Conservation (phyloP, 2,888 invertebrate species). For the Drosophila colorata region DNA sequence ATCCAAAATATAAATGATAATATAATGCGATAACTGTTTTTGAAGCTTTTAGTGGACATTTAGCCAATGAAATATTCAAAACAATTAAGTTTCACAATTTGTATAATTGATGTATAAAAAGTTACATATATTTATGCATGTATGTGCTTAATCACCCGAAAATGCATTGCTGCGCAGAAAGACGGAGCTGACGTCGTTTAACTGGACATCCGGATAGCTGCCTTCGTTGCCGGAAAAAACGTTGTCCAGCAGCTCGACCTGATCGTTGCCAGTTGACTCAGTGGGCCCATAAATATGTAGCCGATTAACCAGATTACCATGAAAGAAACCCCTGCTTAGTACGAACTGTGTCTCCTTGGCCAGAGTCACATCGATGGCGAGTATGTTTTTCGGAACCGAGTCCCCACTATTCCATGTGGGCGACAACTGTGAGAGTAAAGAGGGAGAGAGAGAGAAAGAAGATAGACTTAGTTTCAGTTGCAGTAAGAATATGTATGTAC, state of each 20-base stretch:
- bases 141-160: slow-evolving; percentile 70
- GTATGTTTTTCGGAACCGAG: slow-evolving; percentile 71
- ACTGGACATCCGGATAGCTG: slow-evolving; percentile 83
- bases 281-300: slow-evolving; percentile 77
- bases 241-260: slow-evolving; percentile 80
- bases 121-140: too few species aligned
- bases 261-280: slow-evolving; percentile 60
- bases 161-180: slow-evolving; percentile 80
- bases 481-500: not conserved
- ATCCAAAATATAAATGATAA: too few species aligned
- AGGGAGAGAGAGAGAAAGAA: not conserved
- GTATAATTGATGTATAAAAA: too few species aligned
- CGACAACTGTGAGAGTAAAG: slow-evolving; percentile 62
- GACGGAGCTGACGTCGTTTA: slow-evolving; percentile 76
- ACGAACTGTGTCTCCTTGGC: slow-evolving; percentile 68
- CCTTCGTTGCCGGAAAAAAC: slow-evolving; percentile 81
- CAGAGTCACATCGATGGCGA: slow-evolving; percentile 74
- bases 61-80: too few species aligned
- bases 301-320: slow-evolving; percentile 80
- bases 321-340: slow-evolving; percentile 77
- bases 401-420: slow-evolving; percentile 73
- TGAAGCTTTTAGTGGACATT: too few species aligned
- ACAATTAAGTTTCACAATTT: too few species aligned
- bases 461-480: not conserved
- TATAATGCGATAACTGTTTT: too few species aligned